Conservation (phyloP, 2,797 vertebrate genomes). For the Dipus sagitta region DNA sequence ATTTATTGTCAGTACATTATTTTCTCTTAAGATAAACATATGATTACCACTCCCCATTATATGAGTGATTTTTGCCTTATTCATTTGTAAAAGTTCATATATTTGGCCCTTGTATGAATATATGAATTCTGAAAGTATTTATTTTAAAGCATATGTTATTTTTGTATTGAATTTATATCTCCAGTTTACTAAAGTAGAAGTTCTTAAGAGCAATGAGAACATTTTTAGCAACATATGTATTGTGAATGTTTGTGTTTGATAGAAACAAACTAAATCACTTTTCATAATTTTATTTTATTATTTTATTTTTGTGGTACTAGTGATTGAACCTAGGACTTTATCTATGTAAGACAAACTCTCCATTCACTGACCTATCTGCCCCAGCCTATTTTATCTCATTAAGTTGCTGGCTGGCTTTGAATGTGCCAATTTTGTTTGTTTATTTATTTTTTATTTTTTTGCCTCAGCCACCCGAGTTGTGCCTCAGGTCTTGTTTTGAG, state of each 20-base stretch:
- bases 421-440: not conserved
- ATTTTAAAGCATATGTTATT: not conserved
- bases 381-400: not conserved
- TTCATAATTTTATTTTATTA: not conserved
- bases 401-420: not conserved
- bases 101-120: not conserved
- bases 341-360: too few species aligned
- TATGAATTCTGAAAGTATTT: conserved; percentile 51
- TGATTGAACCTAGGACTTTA: too few species aligned
- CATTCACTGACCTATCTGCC: not conserved
- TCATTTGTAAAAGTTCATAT: not conserved
- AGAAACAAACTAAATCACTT: not conserved
- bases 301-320: not conserved
- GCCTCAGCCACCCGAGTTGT: not conserved
- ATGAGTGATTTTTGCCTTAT: not conserved
- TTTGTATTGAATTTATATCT: conserved; percentile 47
- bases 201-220: not conserved
- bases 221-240: conserved; percentile 7
- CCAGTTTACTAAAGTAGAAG: not conserved
- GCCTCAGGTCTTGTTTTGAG: not conserved
- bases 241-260: not conserved
- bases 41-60: not conserved
- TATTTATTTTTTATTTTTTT: too few species aligned
- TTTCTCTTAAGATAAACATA: not conserved
- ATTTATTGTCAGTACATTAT: not conserved